These are phyloP conservation scores for Columba guinea DNA, from an alignment of 2,797 vertebrate species.

Conservation along the genomic window DNA sequence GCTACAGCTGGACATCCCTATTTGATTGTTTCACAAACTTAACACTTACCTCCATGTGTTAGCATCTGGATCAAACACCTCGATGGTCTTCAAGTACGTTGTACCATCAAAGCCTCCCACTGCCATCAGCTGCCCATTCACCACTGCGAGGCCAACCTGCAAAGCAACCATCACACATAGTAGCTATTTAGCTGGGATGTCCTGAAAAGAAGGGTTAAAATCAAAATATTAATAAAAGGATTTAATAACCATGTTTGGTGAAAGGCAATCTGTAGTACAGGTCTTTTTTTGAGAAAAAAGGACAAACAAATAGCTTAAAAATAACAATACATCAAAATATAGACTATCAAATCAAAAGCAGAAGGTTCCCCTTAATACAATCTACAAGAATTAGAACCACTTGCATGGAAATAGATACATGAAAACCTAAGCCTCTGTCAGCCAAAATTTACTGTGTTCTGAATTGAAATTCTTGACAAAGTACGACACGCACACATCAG, in stretches of 20 bases:
- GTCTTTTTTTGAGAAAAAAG: not conserved
- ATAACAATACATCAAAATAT: not conserved
- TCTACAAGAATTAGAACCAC: not conserved
- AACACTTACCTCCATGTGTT: conserved; percentile 94
- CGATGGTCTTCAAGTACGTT: conserved; percentile 98
- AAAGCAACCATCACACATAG: conserved; percentile 28
- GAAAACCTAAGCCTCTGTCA: not conserved
- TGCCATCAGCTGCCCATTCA: conserved; percentile 98
- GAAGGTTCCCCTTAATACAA: not conserved
- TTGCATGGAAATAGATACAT: not conserved
- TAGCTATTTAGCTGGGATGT: not conserved
- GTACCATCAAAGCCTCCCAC: conserved; percentile 99
- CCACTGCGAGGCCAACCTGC: conserved; percentile 95
- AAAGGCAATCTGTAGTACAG: not conserved
- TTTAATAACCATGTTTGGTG: not conserved
- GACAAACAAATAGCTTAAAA: not conserved
- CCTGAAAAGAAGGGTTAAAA: not conserved
- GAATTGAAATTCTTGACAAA: not conserved
- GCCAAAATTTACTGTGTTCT: not conserved
- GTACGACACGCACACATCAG: not conserved
- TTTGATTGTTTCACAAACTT: not conserved
- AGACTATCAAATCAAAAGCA: not conserved
- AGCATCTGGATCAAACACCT: conserved; percentile 98
- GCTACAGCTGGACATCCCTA: not conserved
- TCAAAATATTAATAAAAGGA: not conserved